A percentile compares a stretch with the other conserved stretches of the same genome.
Evolutionary conservation across 2,113 vertebrate species (phyloP).

Genomic region (Brachypteracias leptosomus): DNA sequence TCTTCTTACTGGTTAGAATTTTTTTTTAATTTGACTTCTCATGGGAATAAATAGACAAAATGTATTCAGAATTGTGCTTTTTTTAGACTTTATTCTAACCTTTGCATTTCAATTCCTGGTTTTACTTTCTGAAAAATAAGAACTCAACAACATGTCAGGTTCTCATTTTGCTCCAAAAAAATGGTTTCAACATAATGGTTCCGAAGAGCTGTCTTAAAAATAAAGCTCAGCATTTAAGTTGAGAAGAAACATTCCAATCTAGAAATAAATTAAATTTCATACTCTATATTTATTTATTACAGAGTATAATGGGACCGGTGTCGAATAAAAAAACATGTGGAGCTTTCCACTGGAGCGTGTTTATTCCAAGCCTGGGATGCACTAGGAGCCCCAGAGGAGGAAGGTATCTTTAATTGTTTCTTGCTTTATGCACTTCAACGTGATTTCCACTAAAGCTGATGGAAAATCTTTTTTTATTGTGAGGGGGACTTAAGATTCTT

Average conservation of each 20-base stretch:
- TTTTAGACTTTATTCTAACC: not conserved
- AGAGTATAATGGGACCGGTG: not conserved
- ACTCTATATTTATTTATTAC: not conserved
- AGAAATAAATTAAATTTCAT: not conserved
- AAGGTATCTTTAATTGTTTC: not conserved
- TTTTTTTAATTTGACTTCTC: not conserved
- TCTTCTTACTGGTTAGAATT: not conserved
- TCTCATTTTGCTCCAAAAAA: not conserved
- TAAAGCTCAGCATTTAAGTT: not conserved
- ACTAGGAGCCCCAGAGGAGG: not conserved
- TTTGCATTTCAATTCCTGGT: not conserved
- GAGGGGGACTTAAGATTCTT: not conserved
- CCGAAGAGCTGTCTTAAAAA: not conserved
- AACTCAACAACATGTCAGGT: not conserved
- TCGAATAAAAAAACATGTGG: not conserved
- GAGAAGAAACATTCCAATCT: not conserved
- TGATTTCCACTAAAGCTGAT: not conserved
- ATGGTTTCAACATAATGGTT: not conserved
- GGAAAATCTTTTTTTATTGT: not conserved
- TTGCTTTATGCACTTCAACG: not conserved
- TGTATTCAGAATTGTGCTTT: not conserved
- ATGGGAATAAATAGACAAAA: not conserved
- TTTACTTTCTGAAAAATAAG: not conserved
- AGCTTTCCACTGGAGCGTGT: fast-evolving
- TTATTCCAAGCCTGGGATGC: not conserved